Evolutionary conservation across 1,140 invertebrate species (phyloP), one percentile per base, ranked within the genome.

Genomic region (Medauroidea extradentata): DNA sequence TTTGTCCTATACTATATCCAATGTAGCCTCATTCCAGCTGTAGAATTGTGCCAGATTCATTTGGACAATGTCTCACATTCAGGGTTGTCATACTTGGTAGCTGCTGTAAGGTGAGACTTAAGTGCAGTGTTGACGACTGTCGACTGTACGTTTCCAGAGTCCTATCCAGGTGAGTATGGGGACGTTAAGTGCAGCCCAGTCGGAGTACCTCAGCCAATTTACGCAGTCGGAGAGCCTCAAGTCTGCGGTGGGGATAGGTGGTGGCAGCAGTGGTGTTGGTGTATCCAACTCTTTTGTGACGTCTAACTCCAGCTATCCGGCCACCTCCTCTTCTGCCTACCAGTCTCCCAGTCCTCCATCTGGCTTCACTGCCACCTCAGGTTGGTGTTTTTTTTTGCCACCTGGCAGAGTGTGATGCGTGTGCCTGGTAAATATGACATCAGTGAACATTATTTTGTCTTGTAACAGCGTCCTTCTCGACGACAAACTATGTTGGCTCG

Each of bases 141-240:
- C n/a, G n/a, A n/a, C n/a, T n/a, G n/a, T n/a, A n/a, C n/a, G n/a
- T n/a, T n/a, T n/a, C n/a, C n/a, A 57, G 56, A 57, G 56, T 18
- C 56, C 56, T 16, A 48, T 57, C 50, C 56, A 27, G 34, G 56
- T 57, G 48, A 34, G 19, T 5, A 34, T 57, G 11, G 42, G 25
- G 8, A 49, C 71, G 16, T 67, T 87, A 65, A 86, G 83, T 39
- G 83, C 85, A 27, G 86, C 85, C 44, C 86, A 88, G 70, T 81
- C 84, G 44, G 85, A 89, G 73, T 89, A 88, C 69, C 77, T 88
- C 13, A 83, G 81, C n/a, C 79, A 81, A 65, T 72, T 87, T 18
- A 85, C 85, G 63, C 86, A 89, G 66, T 83, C 82, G 34, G 85
- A 86, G 63, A 80, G 75, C 58, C 75, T 83, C 57, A 82, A 85